These are phyloP conservation scores for Eulithis testata DNA, from an alignment of 2,888 invertebrate species.

Conservation along the genomic window DNA sequence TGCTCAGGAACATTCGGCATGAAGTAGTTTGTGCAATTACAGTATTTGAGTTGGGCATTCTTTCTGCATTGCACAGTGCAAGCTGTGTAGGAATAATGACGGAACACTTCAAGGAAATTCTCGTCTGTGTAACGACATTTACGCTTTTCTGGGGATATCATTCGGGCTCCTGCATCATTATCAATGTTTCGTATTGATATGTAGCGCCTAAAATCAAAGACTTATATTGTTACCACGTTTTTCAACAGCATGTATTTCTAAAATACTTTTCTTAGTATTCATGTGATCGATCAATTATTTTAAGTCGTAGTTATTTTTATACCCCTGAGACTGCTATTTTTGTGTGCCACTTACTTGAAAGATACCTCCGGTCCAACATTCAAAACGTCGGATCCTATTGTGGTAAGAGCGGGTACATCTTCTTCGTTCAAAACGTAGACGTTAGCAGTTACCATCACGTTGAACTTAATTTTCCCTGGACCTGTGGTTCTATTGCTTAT, in stretches of 20 bases:
- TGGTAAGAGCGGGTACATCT: slow-evolving; percentile 89
- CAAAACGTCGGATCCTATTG: slow-evolving; percentile 87
- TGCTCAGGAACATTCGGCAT: slow-evolving; percentile 86
- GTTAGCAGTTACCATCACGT: slow-evolving; percentile 78
- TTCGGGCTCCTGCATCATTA: slow-evolving; percentile 87
- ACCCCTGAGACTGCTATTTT: too few relatives aligned
- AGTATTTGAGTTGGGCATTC: slow-evolving; percentile 86
- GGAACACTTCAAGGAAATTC: slow-evolving; percentile 82
- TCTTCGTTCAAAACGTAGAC: slow-evolving; percentile 87
- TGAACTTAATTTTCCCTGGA: slow-evolving; percentile 84
- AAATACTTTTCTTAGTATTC: too few relatives aligned
- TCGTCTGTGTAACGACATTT: slow-evolving; percentile 91
- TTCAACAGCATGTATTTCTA: too few relatives aligned
- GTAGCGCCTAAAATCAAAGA: slow-evolving; percentile 69
- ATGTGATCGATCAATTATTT: too few relatives aligned
- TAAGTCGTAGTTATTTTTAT: too few relatives aligned
- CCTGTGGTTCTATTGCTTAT: slow-evolving; percentile 86
- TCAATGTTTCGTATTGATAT: slow-evolving; percentile 86
- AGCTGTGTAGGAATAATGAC: slow-evolving; percentile 88
- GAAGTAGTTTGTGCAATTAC: slow-evolving; percentile 89
- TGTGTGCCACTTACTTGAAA: slow-evolving; percentile 66
- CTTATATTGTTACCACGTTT: background rate
- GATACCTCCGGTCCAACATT: slow-evolving; percentile 84
- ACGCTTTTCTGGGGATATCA: slow-evolving; percentile 87
- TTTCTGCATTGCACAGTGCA: slow-evolving; percentile 90